Conservation (phyloP, 1,140 invertebrate species). For the Bombus soroeensis region DNA sequence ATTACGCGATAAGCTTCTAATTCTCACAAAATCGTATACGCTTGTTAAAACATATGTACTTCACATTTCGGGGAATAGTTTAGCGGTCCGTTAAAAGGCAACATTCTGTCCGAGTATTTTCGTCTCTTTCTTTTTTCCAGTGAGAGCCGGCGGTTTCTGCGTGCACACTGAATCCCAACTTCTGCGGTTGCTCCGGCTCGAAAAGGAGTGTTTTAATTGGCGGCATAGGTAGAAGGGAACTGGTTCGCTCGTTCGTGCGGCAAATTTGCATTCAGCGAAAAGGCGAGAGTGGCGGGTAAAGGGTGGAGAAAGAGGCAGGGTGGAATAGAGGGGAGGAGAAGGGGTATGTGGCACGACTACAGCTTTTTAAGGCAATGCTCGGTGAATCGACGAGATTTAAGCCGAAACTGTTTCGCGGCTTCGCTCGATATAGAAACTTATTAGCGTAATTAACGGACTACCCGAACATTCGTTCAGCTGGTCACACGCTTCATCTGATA, state of each 20-base stretch:
- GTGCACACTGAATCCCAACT: slow-evolving; percentile 25
- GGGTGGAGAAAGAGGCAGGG: neutral
- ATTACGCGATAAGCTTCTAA: neutral
- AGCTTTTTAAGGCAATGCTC: slow-evolving; percentile 60
- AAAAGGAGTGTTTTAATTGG: slow-evolving; percentile 82
- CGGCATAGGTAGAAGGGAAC: slow-evolving; percentile 60
- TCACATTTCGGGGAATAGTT: neutral
- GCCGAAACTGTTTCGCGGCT: slow-evolving; percentile 10
- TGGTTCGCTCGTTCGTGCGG: slow-evolving; percentile 51
- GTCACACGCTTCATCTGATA: neutral
- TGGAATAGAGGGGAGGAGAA: neutral
- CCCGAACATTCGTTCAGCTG: neutral
- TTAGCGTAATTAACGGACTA: slow-evolving; percentile 57
- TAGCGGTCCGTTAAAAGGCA: neutral
- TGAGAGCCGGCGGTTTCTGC: neutral
- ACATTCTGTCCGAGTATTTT: neutral
- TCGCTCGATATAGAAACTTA: slow-evolving; percentile 18
- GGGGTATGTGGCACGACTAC: neutral
- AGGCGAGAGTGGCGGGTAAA: slow-evolving; percentile 34
- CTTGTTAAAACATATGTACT: neutral
- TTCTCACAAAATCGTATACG: neutral
- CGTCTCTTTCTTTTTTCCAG: neutral
- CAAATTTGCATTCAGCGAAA: slow-evolving; percentile 65
- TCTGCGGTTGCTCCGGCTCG: slow-evolving; percentile 47
- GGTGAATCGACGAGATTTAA: slow-evolving; percentile 57